These are phyloP conservation scores for Serinus canaria DNA, from an alignment of 2,113 vertebrate genomes.

Conservation along the genomic window DNA sequence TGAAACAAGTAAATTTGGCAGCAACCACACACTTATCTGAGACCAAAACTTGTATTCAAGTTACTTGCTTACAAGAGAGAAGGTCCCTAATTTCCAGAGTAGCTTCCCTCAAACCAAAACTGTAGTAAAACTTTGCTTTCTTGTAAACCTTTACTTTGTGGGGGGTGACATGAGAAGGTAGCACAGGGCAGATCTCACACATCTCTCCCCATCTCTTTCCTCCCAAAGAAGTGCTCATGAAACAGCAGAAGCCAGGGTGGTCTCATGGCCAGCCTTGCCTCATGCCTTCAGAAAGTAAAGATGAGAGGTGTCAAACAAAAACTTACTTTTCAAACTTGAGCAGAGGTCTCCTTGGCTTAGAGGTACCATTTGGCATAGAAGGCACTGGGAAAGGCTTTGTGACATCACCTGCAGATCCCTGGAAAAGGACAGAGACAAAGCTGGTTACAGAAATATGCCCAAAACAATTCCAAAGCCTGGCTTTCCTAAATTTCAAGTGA, in stretches of 20 bases:
- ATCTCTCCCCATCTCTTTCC: neutral
- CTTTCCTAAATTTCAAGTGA: neutral
- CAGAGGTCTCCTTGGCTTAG: conserved; percentile 74
- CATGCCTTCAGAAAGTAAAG: neutral
- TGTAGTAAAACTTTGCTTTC: neutral
- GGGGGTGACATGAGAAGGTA: neutral
- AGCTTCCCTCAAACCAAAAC: neutral
- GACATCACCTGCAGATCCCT: conserved; percentile 74
- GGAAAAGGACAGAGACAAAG: neutral
- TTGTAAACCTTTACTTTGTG: neutral
- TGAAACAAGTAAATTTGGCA: neutral
- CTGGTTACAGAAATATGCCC: neutral
- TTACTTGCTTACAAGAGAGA: neutral
- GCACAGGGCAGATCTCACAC: neutral
- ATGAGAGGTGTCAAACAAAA: neutral
- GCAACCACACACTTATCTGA: neutral
- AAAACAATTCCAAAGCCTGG: neutral
- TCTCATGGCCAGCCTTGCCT: neutral
- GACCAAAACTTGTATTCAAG: neutral
- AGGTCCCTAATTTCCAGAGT: neutral
- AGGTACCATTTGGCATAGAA: conserved; percentile 73
- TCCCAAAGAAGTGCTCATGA: neutral
- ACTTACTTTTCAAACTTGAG: conserved; percentile 81
- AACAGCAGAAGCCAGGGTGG: neutral
- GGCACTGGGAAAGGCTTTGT: conserved; percentile 69